Evolutionary conservation across 92 coral and sea anemone species (phyloP), one percentile per base, ranked within the genome.

Genomic region (Phenganax stokvisi): DNA sequence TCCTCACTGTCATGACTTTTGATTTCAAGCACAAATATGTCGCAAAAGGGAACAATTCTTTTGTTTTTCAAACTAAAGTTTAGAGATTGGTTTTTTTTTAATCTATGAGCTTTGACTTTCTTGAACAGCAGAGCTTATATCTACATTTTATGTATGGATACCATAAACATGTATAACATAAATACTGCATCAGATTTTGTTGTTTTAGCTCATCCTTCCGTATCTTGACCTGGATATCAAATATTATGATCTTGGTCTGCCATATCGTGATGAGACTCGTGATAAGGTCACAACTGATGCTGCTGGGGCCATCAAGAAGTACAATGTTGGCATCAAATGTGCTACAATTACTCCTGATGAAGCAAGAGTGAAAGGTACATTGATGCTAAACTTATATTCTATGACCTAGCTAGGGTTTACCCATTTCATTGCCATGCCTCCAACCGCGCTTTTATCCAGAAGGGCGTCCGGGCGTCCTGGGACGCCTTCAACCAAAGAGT

Each of bases 331-430:
- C 63, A 96, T 96, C 59, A 96, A 96, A 75, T 96, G 99, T 86
- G 99, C 99, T 10, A 96, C 99, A 37, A 96, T 96, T 70, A 96
- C 99, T 75, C 97, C 99, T 80, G 99, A 96, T 85, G 99, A 96
- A 71, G 92, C 93, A 8, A 86, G 99, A 27, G 96, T 96, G 11
- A 85, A 92, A 90, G 99, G 99, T 92, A 56, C 60, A 65, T 29
- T 25, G 59, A n/a, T 60, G 51, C 15, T 13, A n/a, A 59, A 29
- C 54, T 44, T 13, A 44, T 13, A 59, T 7, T 13, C 16, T 59
- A 13, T 13, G 2, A 25, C 3, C 65, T 25, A 59, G 7, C 65
- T 59, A 59, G 65, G 16, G n/a, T 59, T 59, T 59, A 13, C 2
- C 27, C 16, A 13, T 59, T 1, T 1, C 2, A 59, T 37, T 37